Conservation (phyloP, 2,888 invertebrate species). For the Caenorhabditis zanzibari region DNA sequence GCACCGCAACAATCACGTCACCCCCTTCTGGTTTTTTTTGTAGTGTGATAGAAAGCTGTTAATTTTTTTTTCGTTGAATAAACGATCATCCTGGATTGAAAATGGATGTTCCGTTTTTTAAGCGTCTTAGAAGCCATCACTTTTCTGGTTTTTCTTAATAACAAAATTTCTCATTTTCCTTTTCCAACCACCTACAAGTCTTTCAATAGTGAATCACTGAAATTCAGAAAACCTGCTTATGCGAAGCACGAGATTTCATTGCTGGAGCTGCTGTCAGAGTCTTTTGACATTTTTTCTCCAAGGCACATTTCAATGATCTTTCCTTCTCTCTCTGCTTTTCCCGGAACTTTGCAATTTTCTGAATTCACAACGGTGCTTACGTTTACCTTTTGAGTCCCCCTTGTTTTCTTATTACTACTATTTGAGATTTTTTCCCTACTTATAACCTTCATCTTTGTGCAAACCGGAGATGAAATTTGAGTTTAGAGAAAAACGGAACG, state of each 20-base stretch:
- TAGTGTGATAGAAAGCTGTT: neutral
- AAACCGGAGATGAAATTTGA: too few relatives aligned
- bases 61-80: neutral
- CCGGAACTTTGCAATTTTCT: conserved; percentile 59
- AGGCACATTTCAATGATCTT: conserved; percentile 52
- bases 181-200: conserved; percentile 1
- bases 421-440: neutral
- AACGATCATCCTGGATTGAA: conserved; percentile 1
- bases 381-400: conserved; percentile 24
- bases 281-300: conserved; percentile 39
- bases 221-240: conserved; percentile 18
- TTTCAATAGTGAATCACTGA: conserved; percentile 5
- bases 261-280: conserved; percentile 21
- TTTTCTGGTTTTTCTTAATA: neutral
- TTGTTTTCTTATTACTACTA: neutral
- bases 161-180: conserved; percentile 6
- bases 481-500: neutral
- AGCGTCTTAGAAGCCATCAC: neutral
- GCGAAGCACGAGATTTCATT: conserved; percentile 21
- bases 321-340: neutral
- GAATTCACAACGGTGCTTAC: conserved; percentile 24
- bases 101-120: neutral
- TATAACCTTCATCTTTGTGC: neutral
- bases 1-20: conserved; percentile 53
- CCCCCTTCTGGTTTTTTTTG: conserved; percentile 7